These are phyloP conservation scores for Cynoglossus semilaevis DNA, from an alignment of 2,113 vertebrate genomes.

Conservation along the genomic window DNA sequence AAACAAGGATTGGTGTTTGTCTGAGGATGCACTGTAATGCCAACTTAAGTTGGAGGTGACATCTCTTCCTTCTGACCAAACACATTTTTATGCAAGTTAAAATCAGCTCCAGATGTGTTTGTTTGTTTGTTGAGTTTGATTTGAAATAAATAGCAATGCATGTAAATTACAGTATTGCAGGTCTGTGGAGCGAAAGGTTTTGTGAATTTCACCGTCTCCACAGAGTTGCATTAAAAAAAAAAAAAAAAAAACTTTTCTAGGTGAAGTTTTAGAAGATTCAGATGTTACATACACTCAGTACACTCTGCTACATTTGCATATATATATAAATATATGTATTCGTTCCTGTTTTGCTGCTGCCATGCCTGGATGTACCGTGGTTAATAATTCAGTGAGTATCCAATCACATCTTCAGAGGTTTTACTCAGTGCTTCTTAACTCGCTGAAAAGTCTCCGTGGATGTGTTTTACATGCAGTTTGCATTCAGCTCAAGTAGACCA, in stretches of 20 bases:
- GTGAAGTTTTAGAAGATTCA: slow-evolving; percentile 22
- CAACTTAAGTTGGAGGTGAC: slow-evolving; percentile 44
- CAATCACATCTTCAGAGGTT: slow-evolving; percentile 10
- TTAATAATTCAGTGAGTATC: slow-evolving; percentile 34
- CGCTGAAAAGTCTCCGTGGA: not conserved
- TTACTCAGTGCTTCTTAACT: not conserved
- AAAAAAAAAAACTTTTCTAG: slow-evolving; percentile 3
- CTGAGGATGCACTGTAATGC: slow-evolving; percentile 45
- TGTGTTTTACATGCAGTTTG: not conserved
- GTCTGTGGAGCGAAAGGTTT: not conserved
- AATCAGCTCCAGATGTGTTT: slow-evolving; percentile 13
- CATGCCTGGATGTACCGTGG: slow-evolving; percentile 8
- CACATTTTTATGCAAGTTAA: slow-evolving; percentile 23
- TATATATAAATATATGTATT: slow-evolving; percentile 1
- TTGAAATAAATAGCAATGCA: slow-evolving; percentile 32
- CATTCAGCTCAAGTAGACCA: not conserved
- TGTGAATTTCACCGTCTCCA: not conserved
- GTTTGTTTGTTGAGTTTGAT: slow-evolving; percentile 26
- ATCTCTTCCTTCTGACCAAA: slow-evolving; percentile 38
- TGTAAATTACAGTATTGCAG: slow-evolving; percentile 3
- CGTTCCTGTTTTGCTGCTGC: slow-evolving; percentile 10
- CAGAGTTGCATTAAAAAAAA: no score
- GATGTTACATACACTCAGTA: no score
- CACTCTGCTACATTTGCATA: no score
- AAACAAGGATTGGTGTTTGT: slow-evolving; percentile 51